Evolutionary conservation across 2,888 invertebrate species (phyloP).

Genomic region (Gastrophysa polygoni): DNA sequence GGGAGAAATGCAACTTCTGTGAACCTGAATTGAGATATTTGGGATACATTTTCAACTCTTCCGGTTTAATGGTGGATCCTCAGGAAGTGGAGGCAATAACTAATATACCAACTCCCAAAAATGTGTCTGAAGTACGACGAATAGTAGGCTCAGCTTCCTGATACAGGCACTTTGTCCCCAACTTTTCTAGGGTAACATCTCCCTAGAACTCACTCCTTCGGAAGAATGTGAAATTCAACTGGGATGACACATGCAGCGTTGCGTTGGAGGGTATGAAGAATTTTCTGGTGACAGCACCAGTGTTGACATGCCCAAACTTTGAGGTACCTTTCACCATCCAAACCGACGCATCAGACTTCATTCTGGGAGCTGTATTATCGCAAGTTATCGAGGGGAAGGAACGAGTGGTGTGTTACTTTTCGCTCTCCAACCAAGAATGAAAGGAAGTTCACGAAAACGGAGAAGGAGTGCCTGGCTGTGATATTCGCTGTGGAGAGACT

Average conservation of each 20-base stretch:
- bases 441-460: conserved; percentile 28
- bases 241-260: conserved; percentile 11
- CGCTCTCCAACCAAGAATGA: conserved; percentile 28
- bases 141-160: too few species aligned
- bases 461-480: conserved; percentile 28
- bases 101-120: conserved; percentile 28
- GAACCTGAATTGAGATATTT: conserved; percentile 27
- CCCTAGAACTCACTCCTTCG: conserved; percentile 15
- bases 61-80: conserved; percentile 27
- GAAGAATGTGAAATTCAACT: conserved; percentile 27
- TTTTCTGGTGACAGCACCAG: conserved; percentile 22
- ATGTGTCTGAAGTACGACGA: conserved; percentile 11
- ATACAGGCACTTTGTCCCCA: conserved; percentile 27
- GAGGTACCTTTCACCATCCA: conserved; percentile 26
- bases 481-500: conserved; percentile 31
- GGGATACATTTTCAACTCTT: conserved; percentile 29
- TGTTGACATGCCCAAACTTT: conserved; percentile 32
- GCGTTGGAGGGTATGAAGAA: conserved; percentile 27
- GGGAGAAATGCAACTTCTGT: conserved; percentile 29
- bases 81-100: conserved; percentile 30
- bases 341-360: conserved; percentile 22
- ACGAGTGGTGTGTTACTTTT: conserved; percentile 19
- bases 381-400: background rate
- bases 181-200: background rate
- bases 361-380: background rate